Evolutionary conservation across 2,797 vertebrate species (phyloP).

Genomic region (Rallus crepitans): DNA sequence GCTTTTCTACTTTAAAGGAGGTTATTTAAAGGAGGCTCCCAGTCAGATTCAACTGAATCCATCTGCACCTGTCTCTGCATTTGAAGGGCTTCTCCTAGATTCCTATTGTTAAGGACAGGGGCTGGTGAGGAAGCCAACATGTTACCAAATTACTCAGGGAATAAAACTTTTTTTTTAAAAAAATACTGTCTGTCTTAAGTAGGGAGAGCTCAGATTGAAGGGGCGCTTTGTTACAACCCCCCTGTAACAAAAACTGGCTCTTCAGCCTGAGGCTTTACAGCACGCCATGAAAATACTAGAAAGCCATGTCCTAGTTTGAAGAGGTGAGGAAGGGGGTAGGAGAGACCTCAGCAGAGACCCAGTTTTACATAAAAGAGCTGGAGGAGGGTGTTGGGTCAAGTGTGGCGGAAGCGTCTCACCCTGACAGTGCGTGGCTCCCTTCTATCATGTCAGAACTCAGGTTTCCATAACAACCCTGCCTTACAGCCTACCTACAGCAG

Average conservation of each 20-base stretch:
- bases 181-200: background rate
- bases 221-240: background rate
- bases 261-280: background rate
- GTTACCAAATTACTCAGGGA: background rate
- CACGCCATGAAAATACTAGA: background rate
- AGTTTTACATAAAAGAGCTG: background rate
- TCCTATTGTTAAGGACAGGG: background rate
- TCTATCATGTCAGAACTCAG: background rate
- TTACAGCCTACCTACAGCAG: background rate
- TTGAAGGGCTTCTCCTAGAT: background rate
- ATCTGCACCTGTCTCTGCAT: background rate
- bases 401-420: background rate
- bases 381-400: background rate
- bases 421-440: background rate
- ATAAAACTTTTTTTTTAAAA: background rate
- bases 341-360: background rate
- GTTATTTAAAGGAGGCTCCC: background rate
- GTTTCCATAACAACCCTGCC: conserved; percentile 27
- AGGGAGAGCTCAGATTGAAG: background rate
- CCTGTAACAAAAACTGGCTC: background rate
- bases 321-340: background rate
- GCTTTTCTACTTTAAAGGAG: background rate
- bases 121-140: background rate
- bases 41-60: background rate
- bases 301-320: background rate